These are phyloP conservation scores for Pollenia angustigena DNA, from an alignment of 2,888 invertebrate genomes.

Conservation along the genomic window DNA sequence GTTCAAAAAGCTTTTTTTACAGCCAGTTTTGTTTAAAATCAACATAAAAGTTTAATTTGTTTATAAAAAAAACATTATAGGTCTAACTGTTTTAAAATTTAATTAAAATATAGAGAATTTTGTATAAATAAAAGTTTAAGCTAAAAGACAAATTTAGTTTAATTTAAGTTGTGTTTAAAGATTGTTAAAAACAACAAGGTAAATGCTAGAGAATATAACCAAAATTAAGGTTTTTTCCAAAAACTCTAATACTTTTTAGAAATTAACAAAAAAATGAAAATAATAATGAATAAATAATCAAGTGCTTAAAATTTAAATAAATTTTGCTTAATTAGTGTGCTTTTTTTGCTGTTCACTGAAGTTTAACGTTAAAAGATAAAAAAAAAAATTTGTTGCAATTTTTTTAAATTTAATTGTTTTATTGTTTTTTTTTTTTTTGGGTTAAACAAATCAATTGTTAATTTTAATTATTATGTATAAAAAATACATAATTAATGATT, in stretches of 20 bases:
- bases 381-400: conserved; percentile 20
- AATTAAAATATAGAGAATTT: conserved; percentile 54
- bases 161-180: conserved; percentile 64
- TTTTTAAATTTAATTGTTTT: conserved; percentile 39
- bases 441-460: conserved; percentile 1
- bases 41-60: conserved; percentile 45
- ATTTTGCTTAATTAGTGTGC: conserved; percentile 44
- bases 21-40: conserved; percentile 52
- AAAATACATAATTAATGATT: conserved; percentile 13
- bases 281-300: conserved; percentile 13
- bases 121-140: conserved; percentile 67
- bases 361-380: conserved; percentile 28
- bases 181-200: conserved; percentile 61
- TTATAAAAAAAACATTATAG: not conserved
- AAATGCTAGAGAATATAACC: conserved; percentile 11
- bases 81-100: conserved; percentile 43
- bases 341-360: conserved; percentile 50
- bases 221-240: not conserved
- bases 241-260: conserved; percentile 30
- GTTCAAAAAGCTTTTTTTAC: conserved; percentile 14
- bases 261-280: not conserved
- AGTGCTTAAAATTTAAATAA: conserved; percentile 52
- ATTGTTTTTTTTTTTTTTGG: conserved; percentile 10
- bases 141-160: conserved; percentile 68
- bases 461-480: not conserved